phyloP scores from a whole-genome alignment of 1,140 invertebrate genomes.

The Fopius arisanus region DNA sequence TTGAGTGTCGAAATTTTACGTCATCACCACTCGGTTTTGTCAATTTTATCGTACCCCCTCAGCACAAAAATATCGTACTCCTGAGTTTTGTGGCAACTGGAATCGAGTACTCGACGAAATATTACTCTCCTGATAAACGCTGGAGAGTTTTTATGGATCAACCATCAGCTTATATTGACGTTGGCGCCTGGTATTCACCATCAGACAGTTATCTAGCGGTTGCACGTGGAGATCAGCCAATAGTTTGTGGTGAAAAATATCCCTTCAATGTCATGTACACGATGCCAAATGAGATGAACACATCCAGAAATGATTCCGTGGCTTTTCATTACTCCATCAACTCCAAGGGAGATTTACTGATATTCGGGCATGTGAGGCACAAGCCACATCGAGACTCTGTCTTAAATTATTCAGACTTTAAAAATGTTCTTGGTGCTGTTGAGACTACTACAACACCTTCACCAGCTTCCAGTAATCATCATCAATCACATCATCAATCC shows the following conservation, averaged over 20 bases:
- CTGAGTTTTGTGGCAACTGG: slow-evolving; percentile 59
- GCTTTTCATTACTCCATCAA: slow-evolving; percentile 62
- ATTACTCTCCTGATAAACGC: slow-evolving; percentile 60
- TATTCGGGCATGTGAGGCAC: slow-evolving; percentile 58
- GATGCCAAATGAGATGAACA: slow-evolving; percentile 37
- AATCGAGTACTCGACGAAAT: slow-evolving; percentile 60
- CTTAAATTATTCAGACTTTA: slow-evolving; percentile 57
- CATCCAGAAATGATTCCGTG: slow-evolving; percentile 42
- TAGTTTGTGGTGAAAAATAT: slow-evolving; percentile 59
- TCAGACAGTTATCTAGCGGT: slow-evolving; percentile 59
- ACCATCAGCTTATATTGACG: slow-evolving; percentile 58
- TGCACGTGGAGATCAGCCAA: slow-evolving; percentile 53
- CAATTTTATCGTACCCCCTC: slow-evolving; percentile 60
- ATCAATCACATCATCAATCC: not conserved
- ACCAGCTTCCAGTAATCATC: not conserved
- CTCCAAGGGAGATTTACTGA: slow-evolving; percentile 54
- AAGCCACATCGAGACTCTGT: slow-evolving; percentile 53
- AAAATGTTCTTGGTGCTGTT: slow-evolving; percentile 52
- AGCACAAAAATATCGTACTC: slow-evolving; percentile 56
- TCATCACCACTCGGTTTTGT: slow-evolving; percentile 59
- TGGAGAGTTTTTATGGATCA: slow-evolving; percentile 63
- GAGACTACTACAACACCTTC: slow-evolving; percentile 39
- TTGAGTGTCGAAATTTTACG: slow-evolving; percentile 60
- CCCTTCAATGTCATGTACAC: slow-evolving; percentile 63
- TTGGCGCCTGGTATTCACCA: slow-evolving; percentile 61